phyloP scores from a whole-genome alignment of 2,113 vertebrate species.

The Aphyosemion australe region DNA sequence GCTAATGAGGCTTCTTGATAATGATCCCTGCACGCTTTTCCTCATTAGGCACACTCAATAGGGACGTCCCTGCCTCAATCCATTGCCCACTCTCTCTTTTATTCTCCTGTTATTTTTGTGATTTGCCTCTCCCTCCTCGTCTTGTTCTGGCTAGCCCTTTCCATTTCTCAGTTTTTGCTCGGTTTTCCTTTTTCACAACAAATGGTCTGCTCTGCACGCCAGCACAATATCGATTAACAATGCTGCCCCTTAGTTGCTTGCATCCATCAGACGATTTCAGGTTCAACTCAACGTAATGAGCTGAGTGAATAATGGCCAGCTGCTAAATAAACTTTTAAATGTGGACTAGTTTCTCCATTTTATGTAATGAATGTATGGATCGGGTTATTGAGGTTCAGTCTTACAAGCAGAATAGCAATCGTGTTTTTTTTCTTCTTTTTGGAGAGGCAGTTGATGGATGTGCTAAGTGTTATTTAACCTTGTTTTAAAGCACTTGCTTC shows the following conservation, averaged over 20 bases:
- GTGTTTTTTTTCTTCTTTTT: constrained; percentile 47
- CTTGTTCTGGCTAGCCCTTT: constrained; percentile 48
- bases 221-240: constrained; percentile 68
- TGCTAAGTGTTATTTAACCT: constrained; percentile 83
- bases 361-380: constrained; percentile 65
- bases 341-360: constrained; percentile 39
- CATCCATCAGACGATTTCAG: constrained; percentile 35
- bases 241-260: constrained; percentile 34
- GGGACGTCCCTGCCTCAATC: constrained; percentile 66
- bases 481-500: constrained; percentile 79
- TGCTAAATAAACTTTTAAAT: constrained; percentile 63
- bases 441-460: constrained; percentile 74
- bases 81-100: constrained; percentile 57
- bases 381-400: constrained; percentile 54
- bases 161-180: constrained; percentile 6
- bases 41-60: constrained; percentile 77
- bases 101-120: constrained; percentile 64
- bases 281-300: constrained; percentile 60
- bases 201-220: constrained; percentile 51
- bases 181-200: constrained; percentile 42
- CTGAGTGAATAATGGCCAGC: constrained; percentile 61
- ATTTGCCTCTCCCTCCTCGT: constrained; percentile 44
- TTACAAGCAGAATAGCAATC: constrained; percentile 51
- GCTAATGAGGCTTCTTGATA: constrained; percentile 80
- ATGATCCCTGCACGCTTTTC: constrained; percentile 78